Percentiles rank a stretch among this genome's conserved stretches.
Conservation (phyloP, 1,140 invertebrate species). For the Lordiphosa stackelbergi region DNA sequence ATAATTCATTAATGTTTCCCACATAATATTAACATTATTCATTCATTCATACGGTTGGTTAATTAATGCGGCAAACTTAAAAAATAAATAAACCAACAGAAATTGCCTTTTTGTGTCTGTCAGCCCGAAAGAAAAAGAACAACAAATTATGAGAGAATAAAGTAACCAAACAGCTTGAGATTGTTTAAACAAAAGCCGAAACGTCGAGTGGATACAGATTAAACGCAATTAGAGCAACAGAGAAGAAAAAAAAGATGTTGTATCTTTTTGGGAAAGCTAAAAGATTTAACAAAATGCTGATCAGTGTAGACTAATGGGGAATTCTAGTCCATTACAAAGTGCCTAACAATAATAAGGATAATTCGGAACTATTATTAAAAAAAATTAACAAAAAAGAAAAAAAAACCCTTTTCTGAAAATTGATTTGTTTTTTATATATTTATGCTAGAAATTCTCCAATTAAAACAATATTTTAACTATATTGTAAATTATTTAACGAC, state of each 20-base stretch:
- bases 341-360: no score
- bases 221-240: constrained; percentile 8
- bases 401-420: no score
- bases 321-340: no score
- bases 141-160: constrained; percentile 27
- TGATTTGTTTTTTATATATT: no score
- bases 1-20: constrained; percentile 65
- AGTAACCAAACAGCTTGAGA: constrained; percentile 45
- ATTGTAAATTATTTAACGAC: no score
- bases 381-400: no score
- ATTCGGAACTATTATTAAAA: no score
- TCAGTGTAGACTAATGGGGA: no score
- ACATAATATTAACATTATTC: constrained; percentile 64
- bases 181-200: constrained; percentile 51
- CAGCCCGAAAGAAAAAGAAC: constrained; percentile 19
- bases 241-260: constrained; percentile 21
- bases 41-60: constrained; percentile 40
- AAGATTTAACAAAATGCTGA: no score
- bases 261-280: not conserved
- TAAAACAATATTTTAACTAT: no score
- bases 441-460: no score
- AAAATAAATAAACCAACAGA: constrained; percentile 45
- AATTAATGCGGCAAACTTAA: constrained; percentile 69
- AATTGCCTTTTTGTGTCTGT: constrained; percentile 27
- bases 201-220: constrained; percentile 9